Evolutionary conservation across 2,797 vertebrate genomes (phyloP).

Genomic region (Sphenodon punctatus): DNA sequence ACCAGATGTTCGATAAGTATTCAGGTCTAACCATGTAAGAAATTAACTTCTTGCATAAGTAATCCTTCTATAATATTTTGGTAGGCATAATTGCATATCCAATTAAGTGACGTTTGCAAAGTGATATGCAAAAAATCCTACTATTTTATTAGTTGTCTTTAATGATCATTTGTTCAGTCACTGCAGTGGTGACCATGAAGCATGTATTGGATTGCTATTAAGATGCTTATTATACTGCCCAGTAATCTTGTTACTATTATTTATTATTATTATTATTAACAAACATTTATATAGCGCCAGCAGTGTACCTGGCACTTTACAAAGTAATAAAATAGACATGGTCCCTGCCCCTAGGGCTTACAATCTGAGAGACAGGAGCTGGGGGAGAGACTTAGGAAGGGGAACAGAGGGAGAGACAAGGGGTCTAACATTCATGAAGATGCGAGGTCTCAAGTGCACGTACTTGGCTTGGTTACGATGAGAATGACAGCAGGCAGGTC

Average conservation of each 20-base stretch:
- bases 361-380: no score
- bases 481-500: no score
- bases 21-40: background rate
- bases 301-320: no score
- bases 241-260: accelerated
- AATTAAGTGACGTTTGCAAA: background rate
- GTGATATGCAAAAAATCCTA: background rate
- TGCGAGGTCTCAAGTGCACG: no score
- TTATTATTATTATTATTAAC: no score
- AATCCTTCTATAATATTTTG: background rate
- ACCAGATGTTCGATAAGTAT: background rate
- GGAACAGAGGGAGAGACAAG: no score
- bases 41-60: accelerated
- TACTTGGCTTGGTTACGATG: no score
- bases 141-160: background rate
- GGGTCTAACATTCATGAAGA: no score
- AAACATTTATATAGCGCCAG: no score
- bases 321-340: no score
- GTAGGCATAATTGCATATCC: background rate
- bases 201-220: background rate
- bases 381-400: no score
- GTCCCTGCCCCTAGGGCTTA: no score
- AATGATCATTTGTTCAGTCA: conserved; percentile 21
- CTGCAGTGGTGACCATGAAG: background rate
- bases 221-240: accelerated